Conservation (phyloP, 1,140 invertebrate species). For the Drosophila grimshawi region DNA sequence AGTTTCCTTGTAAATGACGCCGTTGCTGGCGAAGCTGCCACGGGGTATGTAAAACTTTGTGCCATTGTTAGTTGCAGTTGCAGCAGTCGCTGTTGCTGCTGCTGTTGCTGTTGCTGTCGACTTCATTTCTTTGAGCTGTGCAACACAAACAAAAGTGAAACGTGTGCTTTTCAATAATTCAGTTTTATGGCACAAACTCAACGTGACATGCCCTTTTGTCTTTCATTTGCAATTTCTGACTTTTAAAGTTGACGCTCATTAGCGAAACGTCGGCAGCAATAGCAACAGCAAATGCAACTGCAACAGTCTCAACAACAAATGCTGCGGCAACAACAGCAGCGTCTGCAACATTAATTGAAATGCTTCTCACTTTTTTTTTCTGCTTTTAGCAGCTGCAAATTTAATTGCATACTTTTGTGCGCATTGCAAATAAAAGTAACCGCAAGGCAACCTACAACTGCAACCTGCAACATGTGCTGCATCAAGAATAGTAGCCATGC, state of each 20-base stretch:
- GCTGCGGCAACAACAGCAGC: constrained; percentile 8
- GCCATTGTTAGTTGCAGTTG: constrained; percentile 35
- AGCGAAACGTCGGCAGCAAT: constrained; percentile 23
- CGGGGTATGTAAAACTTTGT: constrained; percentile 39
- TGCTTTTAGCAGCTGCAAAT: constrained; percentile 25
- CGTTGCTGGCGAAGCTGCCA: constrained; percentile 7
- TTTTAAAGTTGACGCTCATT: constrained; percentile 56
- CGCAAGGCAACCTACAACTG: constrained; percentile 20
- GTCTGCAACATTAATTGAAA: constrained; percentile 55
- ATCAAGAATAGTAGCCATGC: constrained; percentile 1
- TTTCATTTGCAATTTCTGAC: constrained; percentile 35
- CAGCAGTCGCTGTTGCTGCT: constrained; percentile 22
- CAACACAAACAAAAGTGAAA: constrained; percentile 71
- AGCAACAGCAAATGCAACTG: constrained; percentile 17
- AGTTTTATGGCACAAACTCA: constrained; percentile 67
- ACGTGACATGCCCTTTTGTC: constrained; percentile 41
- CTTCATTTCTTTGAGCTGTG: constrained; percentile 70
- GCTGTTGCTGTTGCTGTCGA: constrained; percentile 61
- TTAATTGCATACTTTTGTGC: constrained; percentile 46
- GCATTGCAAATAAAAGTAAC: constrained; percentile 30
- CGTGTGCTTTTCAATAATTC: constrained; percentile 74
- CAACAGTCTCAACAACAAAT: constrained; percentile 8
- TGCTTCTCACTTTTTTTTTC: constrained; percentile 48
- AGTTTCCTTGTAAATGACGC: constrained; percentile 57
- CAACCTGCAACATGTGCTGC: constrained; percentile 7